These are phyloP conservation scores for Sarcophaga rosellei DNA, from an alignment of 2,888 invertebrate genomes.

Conservation along the genomic window DNA sequence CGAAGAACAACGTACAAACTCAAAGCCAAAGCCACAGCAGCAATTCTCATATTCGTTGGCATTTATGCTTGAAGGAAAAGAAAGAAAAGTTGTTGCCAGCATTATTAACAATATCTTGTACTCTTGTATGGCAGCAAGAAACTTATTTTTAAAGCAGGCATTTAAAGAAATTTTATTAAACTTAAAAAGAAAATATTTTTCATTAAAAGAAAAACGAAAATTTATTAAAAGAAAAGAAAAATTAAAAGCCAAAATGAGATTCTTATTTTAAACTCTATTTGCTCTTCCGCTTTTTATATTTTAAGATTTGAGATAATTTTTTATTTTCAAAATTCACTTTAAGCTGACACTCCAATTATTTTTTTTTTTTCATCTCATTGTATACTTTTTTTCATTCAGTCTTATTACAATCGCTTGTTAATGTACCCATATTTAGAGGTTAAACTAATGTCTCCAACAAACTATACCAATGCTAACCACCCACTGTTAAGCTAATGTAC, in stretches of 20 bases:
- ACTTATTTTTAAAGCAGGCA: not conserved
- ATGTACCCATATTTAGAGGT: slow-evolving; percentile 53
- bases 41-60: not conserved
- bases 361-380: not conserved
- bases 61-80: not conserved
- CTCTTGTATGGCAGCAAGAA: not conserved
- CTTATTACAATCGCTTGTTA: slow-evolving; percentile 37
- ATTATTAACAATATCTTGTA: not conserved
- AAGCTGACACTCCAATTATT: not conserved
- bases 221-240: not conserved
- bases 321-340: not conserved
- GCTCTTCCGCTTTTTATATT: too few relatives aligned
- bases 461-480: slow-evolving; percentile 5
- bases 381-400: slow-evolving; percentile 1
- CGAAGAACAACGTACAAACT: not conserved
- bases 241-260: too few relatives aligned
- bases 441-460: slow-evolving; percentile 49
- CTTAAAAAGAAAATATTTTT: not conserved
- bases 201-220: not conserved
- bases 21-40: slow-evolving; percentile 21
- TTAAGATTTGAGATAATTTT: too few relatives aligned
- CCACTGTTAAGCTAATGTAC: slow-evolving; percentile 57
- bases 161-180: not conserved
- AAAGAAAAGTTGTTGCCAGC: not conserved
- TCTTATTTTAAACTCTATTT: too few relatives aligned